Evolutionary conservation across 2,888 invertebrate species (phyloP), one percentile per base, ranked within the genome.

Genomic region (Bellardia pandia): DNA sequence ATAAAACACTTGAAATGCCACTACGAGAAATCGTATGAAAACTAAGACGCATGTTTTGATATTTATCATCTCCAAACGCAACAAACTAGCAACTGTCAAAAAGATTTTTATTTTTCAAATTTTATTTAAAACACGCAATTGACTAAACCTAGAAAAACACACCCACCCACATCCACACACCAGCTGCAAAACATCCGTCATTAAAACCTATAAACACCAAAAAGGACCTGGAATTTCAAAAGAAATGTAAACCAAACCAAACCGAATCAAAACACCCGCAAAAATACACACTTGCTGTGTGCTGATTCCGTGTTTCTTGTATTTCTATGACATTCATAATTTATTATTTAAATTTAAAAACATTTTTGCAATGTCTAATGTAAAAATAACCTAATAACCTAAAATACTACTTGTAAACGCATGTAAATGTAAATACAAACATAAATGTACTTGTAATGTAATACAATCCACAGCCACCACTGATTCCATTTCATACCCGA

Each of bases 301-400:
- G 76, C 86, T 2, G 42, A 42, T 23, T 1, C 23, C 6, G 37
- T 6, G 33, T 37, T 37, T 75, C 86, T 86, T 83, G 78, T 71
- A 78, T 69, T 69, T 69, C 13, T 45, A 51, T 51, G 14, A 45
- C 48, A 48, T 40, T 75, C 7, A 42, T 64, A 42, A 69, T 45
- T 66, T 40, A 13, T 78, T 69, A 86, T 82, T 86, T 62, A 75
- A 74, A 72, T 86, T 77, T 68, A 62, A 71, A 40, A 71, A 77
- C 37, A 37, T 45, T 74, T 78, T 82, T 48, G 86, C 76, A 80
- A 79, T 56, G 42, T 64, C 23, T 81, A 56, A 81, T 66, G 62
- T 76, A 86, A 71, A 58, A 76, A 77, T 86, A 84, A 86, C 86
- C 86, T 80, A 86, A 86, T 86, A 86, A 86, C 86, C 86, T 80